Evolutionary conservation across 1,140 invertebrate species (phyloP).

Genomic region (Drosophila mojavensis): DNA sequence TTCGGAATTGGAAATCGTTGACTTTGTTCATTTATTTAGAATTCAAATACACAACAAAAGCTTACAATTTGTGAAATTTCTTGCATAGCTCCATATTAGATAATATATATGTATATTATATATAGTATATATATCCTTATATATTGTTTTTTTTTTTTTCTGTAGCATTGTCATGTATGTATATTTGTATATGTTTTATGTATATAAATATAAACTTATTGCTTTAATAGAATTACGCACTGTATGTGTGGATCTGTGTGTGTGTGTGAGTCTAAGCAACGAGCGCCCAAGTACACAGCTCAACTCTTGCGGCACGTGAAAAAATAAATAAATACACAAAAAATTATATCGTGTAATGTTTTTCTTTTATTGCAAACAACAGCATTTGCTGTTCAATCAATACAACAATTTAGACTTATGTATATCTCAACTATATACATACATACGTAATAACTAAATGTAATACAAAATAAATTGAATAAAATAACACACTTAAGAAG

Average conservation of each 20-base stretch:
- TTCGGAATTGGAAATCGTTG: constrained; percentile 50
- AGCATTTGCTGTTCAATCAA: constrained; percentile 24
- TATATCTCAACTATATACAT: constrained; percentile 31
- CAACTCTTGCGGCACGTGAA: constrained; percentile 29
- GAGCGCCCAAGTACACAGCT: constrained; percentile 47
- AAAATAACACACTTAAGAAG: constrained; percentile 52
- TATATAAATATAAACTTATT: constrained; percentile 78
- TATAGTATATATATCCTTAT: constrained; percentile 37
- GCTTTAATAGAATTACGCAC: constrained; percentile 56
- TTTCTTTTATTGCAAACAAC: constrained; percentile 50
- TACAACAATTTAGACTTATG: constrained; percentile 44
- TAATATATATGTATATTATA: constrained; percentile 39
- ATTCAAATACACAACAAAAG: constrained; percentile 81
- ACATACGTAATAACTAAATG: constrained; percentile 52
- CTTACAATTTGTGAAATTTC: constrained; percentile 69
- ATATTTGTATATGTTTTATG: constrained; percentile 73
- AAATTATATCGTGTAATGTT: constrained; percentile 32
- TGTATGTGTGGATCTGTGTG: constrained; percentile 39
- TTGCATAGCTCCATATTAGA: constrained; percentile 47
- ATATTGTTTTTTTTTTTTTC: constrained; percentile 34
- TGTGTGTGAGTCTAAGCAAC: constrained; percentile 50
- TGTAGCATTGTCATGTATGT: constrained; percentile 68
- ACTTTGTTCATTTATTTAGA: constrained; percentile 71
- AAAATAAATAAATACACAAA: constrained; percentile 15
- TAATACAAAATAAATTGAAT: constrained; percentile 45